These are phyloP conservation scores for Octomys mimax DNA, from an alignment of 2,797 vertebrate species.

Conservation along the genomic window DNA sequence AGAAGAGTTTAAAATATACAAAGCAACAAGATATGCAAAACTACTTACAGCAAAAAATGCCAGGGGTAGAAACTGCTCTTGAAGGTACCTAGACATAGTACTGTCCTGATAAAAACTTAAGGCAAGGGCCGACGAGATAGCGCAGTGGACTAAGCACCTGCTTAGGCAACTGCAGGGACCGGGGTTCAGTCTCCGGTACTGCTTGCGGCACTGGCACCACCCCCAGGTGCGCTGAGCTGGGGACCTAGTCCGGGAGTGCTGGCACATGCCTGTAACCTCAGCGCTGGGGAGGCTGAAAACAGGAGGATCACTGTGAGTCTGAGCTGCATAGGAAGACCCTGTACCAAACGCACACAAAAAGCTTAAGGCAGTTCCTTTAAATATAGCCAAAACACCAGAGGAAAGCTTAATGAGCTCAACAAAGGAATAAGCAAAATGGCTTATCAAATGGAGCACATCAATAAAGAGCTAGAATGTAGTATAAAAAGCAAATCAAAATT, in stretches of 20 bases:
- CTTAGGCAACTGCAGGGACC: too few relatives aligned
- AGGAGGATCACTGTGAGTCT: too few relatives aligned
- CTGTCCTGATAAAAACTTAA: conserved; percentile 7
- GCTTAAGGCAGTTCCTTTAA: not conserved
- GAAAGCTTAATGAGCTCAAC: not conserved
- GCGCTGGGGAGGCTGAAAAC: too few relatives aligned
- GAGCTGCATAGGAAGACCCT: too few relatives aligned
- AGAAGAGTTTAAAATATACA: not conserved
- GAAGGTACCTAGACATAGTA: not conserved
- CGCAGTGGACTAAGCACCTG: too few relatives aligned
- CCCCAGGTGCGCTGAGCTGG: too few relatives aligned
- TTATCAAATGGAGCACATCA: not conserved
- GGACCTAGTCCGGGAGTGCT: too few relatives aligned
- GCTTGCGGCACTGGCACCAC: too few relatives aligned
- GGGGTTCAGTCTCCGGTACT: too few relatives aligned
- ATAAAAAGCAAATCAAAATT: not conserved
- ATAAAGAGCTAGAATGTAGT: not conserved
- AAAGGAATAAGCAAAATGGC: not conserved
- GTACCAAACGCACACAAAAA: too few relatives aligned
- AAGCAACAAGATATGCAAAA: not conserved
- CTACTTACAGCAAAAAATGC: not conserved
- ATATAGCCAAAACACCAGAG: not conserved
- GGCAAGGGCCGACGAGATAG: too few relatives aligned
- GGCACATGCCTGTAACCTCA: too few relatives aligned
- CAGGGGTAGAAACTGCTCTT: not conserved